Percentiles rank a stretch among this genome's conserved stretches.
Conservation (phyloP, 2,113 vertebrate genomes). For the Butastur rufipennis region DNA sequence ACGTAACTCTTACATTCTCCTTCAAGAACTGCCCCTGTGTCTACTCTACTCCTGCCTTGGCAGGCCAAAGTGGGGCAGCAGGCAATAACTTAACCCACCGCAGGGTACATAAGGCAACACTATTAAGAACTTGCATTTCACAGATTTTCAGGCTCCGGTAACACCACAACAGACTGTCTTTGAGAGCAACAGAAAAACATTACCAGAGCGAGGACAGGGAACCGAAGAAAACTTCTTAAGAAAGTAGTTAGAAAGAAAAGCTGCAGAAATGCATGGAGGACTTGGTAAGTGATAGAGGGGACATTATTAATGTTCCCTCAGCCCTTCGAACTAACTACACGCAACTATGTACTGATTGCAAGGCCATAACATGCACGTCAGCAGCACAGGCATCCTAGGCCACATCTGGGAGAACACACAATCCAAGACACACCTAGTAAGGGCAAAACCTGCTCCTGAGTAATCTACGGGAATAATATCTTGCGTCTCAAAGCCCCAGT, state of each 20-base stretch:
- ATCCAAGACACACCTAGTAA: neutral
- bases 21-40: neutral
- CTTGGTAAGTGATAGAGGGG: neutral
- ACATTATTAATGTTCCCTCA: neutral
- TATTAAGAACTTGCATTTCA: neutral
- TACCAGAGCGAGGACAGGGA: neutral
- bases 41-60: neutral
- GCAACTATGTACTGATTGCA: neutral
- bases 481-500: neutral
- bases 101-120: neutral
- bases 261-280: neutral
- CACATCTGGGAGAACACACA: neutral
- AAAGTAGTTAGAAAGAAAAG: neutral
- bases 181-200: neutral
- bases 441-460: neutral
- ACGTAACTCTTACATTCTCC: neutral
- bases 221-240: neutral
- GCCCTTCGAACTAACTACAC: neutral
- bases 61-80: neutral
- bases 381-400: neutral
- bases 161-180: neutral
- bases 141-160: neutral
- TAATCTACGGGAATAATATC: neutral
- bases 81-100: neutral
- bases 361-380: neutral